Percentiles rank a stretch among this genome's conserved stretches.
phyloP scores from a whole-genome alignment of 37 sponge, comb jelly and placozoan species.

The Chondrosia reniformis region DNA sequence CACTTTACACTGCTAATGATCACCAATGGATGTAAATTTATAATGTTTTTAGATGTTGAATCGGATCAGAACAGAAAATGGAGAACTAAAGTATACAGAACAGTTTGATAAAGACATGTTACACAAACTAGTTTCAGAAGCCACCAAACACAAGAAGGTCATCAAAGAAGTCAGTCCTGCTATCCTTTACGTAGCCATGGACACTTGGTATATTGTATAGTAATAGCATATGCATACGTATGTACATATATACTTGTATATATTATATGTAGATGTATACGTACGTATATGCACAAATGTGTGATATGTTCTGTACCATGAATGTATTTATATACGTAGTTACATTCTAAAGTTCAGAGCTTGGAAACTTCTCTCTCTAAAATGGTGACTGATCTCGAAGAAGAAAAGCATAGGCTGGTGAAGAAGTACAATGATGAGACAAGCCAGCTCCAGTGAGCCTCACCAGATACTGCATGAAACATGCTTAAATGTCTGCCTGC shows the following conservation, averaged over 20 bases:
- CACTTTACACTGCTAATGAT: no score
- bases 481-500: background rate
- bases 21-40: no score
- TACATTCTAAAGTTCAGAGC: slow-evolving; percentile 43
- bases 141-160: slow-evolving; percentile 45
- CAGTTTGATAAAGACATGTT: slow-evolving; percentile 48
- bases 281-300: background rate
- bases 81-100: background rate
- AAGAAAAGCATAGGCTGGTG: slow-evolving; percentile 39
- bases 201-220: background rate
- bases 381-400: slow-evolving; percentile 62
- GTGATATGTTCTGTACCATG: background rate
- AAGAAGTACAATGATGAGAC: background rate
- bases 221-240: background rate
- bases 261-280: slow-evolving; percentile 6
- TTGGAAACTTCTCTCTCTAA: slow-evolving; percentile 53
- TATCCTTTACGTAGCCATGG: background rate
- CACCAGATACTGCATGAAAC: background rate
- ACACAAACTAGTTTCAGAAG: slow-evolving; percentile 44
- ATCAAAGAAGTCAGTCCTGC: slow-evolving; percentile 35
- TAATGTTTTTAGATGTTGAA: background rate
- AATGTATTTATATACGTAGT: background rate
- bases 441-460: slow-evolving; percentile 10
- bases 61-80: background rate
- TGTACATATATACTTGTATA: slow-evolving; percentile 8